Evolutionary conservation across 1,140 invertebrate genomes (phyloP).

Genomic region (Drosophila gunungcola): DNA sequence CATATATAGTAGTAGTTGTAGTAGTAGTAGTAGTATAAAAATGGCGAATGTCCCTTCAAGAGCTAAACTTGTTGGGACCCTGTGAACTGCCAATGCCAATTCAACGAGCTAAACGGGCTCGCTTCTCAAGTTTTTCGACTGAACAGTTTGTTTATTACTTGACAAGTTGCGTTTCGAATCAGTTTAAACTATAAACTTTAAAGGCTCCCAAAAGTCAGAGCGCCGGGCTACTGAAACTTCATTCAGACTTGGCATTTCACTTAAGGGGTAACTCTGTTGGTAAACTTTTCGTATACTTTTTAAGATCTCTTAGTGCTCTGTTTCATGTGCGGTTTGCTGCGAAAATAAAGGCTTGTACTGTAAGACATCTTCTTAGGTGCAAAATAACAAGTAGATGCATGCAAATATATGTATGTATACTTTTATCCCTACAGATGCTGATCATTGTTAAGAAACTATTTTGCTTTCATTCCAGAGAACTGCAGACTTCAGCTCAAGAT

Average conservation of each 20-base stretch:
- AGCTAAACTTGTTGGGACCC: slow-evolving; percentile 26
- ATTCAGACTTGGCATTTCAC: slow-evolving; percentile 9
- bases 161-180: slow-evolving; percentile 37
- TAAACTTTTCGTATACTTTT: slow-evolving; percentile 29
- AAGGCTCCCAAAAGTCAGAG: slow-evolving; percentile 14
- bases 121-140: slow-evolving; percentile 43
- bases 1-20: not conserved
- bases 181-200: slow-evolving; percentile 13
- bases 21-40: slow-evolving; percentile 2
- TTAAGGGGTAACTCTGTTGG: slow-evolving; percentile 5
- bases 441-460: not conserved
- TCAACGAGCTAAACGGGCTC: slow-evolving; percentile 39
- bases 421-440: not conserved
- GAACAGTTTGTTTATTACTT: slow-evolving; percentile 47
- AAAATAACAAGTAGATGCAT: not conserved
- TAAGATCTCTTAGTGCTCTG: slow-evolving; percentile 8
- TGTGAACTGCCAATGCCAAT: slow-evolving; percentile 39
- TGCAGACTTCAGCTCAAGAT: slow-evolving; percentile 14
- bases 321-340: slow-evolving; percentile 10
- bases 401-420: too few relatives aligned
- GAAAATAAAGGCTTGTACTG: not conserved
- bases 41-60: slow-evolving; percentile 25
- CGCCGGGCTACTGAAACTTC: not conserved
- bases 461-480: slow-evolving; percentile 6
- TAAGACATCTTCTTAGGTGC: not conserved